These are phyloP conservation scores for Mesorhabditis belari DNA, from an alignment of 2,888 invertebrate species.

Conservation along the genomic window DNA sequence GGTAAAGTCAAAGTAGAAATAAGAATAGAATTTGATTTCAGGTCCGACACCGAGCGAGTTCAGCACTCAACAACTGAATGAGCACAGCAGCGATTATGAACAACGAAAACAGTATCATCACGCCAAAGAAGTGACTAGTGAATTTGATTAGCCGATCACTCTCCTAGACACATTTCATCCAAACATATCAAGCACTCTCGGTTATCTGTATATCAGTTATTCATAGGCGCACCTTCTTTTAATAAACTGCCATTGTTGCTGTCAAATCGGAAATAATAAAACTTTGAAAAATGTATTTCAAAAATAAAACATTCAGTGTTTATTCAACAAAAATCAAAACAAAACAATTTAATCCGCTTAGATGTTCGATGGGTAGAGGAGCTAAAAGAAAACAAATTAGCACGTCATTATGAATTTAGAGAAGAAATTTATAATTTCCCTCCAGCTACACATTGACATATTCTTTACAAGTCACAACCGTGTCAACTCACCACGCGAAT, in stretches of 20 bases:
- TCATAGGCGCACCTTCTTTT: neutral
- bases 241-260: neutral
- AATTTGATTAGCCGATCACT: constrained; percentile 19
- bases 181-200: neutral
- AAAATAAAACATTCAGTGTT: neutral
- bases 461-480: neutral
- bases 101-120: constrained; percentile 79
- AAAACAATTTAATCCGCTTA: constrained; percentile 29
- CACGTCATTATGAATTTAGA: neutral
- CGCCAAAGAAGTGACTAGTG: constrained; percentile 35
- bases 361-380: constrained; percentile 63
- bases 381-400: constrained; percentile 53
- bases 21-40: constrained; percentile 1
- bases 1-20: neutral
- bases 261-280: neutral
- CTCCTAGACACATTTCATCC: neutral
- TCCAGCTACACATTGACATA: neutral
- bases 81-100: constrained; percentile 90
- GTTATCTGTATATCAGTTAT: neutral
- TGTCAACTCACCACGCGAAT: constrained; percentile 80
- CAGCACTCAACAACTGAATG: constrained; percentile 76
- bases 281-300: neutral
- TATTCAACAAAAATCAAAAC: constrained; percentile 16
- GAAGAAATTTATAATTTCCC: neutral
- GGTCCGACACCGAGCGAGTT: constrained; percentile 26